phyloP scores from a whole-genome alignment of 2,888 invertebrate species.

The Synergus gifuensis region DNA sequence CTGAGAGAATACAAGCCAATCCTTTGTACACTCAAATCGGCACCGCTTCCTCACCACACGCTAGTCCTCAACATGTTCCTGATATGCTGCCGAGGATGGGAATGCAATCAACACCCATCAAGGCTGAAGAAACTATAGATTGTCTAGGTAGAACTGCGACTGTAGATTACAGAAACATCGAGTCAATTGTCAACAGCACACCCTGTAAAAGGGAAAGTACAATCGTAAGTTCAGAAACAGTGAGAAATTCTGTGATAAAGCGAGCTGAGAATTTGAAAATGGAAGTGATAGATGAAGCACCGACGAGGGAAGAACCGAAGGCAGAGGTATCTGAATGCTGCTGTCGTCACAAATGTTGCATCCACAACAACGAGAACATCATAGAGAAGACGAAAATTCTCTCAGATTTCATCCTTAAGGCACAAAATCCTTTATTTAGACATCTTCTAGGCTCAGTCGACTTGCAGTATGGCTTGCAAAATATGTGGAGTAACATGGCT shows the following conservation, averaged over 20 bases:
- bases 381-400: conserved; percentile 74
- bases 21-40: conserved; percentile 38
- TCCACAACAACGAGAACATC: conserved; percentile 71
- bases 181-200: conserved; percentile 73
- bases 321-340: conserved; percentile 64
- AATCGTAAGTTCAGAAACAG: conserved; percentile 58
- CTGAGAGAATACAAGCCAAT: conserved; percentile 65
- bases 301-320: conserved; percentile 43
- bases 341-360: conserved; percentile 74
- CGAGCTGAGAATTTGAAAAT: conserved; percentile 71
- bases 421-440: conserved; percentile 72
- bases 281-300: conserved; percentile 64
- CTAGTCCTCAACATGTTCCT: conserved; percentile 64
- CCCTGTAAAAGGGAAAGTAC: conserved; percentile 68
- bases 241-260: conserved; percentile 74
- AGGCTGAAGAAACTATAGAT: conserved; percentile 63
- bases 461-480: conserved; percentile 71
- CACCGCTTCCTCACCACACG: conserved; percentile 59
- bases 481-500: conserved; percentile 70
- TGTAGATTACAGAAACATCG: conserved; percentile 75
- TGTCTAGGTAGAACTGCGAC: conserved; percentile 60
- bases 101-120: conserved; percentile 76
- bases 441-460: conserved; percentile 72
- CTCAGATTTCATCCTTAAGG: conserved; percentile 73
- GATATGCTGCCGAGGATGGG: conserved; percentile 66